These are phyloP conservation scores for Capreolus pygargus DNA, from an alignment of 2,113 vertebrate genomes.

Conservation along the genomic window DNA sequence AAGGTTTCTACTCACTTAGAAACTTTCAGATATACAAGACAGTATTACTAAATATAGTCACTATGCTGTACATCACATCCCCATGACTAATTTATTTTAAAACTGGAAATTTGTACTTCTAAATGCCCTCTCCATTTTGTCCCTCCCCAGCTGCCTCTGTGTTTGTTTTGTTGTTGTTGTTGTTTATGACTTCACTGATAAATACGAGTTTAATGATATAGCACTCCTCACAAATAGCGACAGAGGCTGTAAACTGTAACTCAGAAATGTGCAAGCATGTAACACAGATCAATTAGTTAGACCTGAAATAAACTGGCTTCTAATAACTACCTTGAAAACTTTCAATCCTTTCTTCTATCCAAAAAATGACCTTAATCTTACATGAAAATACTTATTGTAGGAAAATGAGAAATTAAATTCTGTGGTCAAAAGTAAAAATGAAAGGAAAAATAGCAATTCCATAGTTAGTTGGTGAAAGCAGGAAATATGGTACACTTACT, in stretches of 20 bases:
- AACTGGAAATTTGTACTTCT: neutral
- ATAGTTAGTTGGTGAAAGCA: neutral
- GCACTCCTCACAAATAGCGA: neutral
- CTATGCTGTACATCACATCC: neutral
- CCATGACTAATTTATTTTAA: neutral
- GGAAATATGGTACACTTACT: constrained; percentile 78
- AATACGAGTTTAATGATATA: constrained; percentile 46
- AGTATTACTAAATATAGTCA: neutral
- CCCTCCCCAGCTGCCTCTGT: neutral
- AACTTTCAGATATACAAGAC: neutral
- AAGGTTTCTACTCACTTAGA: neutral
- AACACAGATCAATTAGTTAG: neutral
- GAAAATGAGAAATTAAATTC: neutral
- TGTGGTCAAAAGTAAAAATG: constrained; percentile 2
- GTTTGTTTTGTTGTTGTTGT: neutral
- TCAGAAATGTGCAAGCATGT: neutral
- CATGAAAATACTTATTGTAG: neutral
- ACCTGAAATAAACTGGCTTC: constrained; percentile 23
- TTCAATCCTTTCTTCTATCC: neutral
- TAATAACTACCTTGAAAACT: constrained; percentile 12
- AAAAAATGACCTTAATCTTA: neutral
- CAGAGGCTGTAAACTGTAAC: neutral
- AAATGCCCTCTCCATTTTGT: neutral
- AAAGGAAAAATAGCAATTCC: neutral
- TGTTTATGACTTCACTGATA: neutral